Base-by-base conservation (phyloP, 2,113 vertebrate genomes). In the Tragelaphus buxtoni region DNA sequence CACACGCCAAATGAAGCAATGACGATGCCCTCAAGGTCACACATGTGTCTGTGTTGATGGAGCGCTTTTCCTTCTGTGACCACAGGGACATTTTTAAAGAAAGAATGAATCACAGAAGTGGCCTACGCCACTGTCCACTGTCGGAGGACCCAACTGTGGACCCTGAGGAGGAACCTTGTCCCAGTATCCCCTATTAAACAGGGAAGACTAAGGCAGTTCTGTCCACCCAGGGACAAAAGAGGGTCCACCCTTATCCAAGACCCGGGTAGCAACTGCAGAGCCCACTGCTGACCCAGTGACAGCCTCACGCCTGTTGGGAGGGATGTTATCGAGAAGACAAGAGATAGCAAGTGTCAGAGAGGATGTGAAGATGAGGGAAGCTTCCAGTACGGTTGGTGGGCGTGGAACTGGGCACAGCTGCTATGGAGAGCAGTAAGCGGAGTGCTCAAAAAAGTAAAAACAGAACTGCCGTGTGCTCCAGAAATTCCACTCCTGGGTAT, bases 21-120 rank as follows among this genome's bases (percentile, higher is more conserved):
- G 9, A 14, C 45, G 7, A 13, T 0, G 6, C 28, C 7, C 7
- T 24, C 32, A 9, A 32, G 61, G 56, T 0, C 1, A 7, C 0
- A 2, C 9, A 5, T 0, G 3, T 1, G 24, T 1, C 17, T 5
- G 17, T 13, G 42, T 0, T 0, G 8, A 39, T 4, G 45, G 74
- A 26, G 4, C 51, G 4, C 2, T 14, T 79, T 72, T 63, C 30
- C 58, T 65, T 49, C 13, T 61, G 98, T 96, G 96, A 96, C 94
- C 80, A 93, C 5, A 94, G 96, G 60, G 12, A 81, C 6, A n/a
- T n/a, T 16, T 85, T 55, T 30, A 32, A 55, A 84, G 85, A 35
- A 58, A 24, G 53, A 51, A 18, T 17, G 12, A 26, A 18, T n/a
- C 53, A 72, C 24, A 74, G 49, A 45, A 32, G 30, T 12, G 47